Evolutionary conservation across 2,797 vertebrate genomes (phyloP), one percentile per base, ranked within the genome.

Genomic region (Gila robusta): DNA sequence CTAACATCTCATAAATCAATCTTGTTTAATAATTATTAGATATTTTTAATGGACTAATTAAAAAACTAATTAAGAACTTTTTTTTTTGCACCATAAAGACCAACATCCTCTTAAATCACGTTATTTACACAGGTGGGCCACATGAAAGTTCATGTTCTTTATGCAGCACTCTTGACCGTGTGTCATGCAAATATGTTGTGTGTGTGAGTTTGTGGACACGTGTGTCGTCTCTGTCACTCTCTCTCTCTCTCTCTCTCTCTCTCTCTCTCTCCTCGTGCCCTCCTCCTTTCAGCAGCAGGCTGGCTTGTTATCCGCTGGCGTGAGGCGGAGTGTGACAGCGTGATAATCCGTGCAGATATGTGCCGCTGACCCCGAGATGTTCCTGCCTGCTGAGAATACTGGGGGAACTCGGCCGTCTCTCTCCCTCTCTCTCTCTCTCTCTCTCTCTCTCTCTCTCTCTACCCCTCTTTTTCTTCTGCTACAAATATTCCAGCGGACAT

Each of bases 271-370:
- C 35, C 54, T 19, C 62, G 11, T 56, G n/a, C 84, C 39, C 85
- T 66, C 86, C 79, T 86, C 78, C 35, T 0, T 12, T 64, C 84
- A 89, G 67, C 78, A 85, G 82, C 82, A 70, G 85, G 81, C 92
- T 87, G 92, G 94, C 95, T 95, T 94, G 92, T 94, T 94, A 93
- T 91, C 93, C 88, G 79, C 81, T 91, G 91, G 90, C 88, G 89
- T 91, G 91, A 89, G 82, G 86, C 79, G 71, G 89, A 93, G 93
- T 94, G 93, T 93, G 95, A 96, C 95, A 95, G 91, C 91, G 92
- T 85, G 90, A 94, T 95, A 95, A 96, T 94, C 93, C 93, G 92
- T 91, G 92, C 93, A 93, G 94, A 94, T 95, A 94, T 95, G 93
- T 94, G 93, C 91, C 88, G 84, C 92, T 95, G 93, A 96, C 96